Percentiles rank a stretch among this genome's conserved stretches.
Evolutionary conservation across 2,113 vertebrate species (phyloP).

Genomic region (Entelurus aequoreus): DNA sequence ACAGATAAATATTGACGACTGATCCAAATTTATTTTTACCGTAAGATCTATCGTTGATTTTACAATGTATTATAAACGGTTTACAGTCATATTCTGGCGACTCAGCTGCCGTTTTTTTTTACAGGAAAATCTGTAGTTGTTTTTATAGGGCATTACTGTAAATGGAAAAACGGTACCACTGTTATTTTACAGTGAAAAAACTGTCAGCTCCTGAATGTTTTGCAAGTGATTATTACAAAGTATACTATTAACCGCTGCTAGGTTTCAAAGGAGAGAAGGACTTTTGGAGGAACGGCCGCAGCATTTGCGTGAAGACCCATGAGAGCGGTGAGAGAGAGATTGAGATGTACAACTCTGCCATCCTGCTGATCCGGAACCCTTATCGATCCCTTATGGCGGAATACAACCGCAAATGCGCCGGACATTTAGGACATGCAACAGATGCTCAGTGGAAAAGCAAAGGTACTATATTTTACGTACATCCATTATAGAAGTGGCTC

Average conservation of each 20-base stretch:
- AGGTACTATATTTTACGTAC: slow-evolving; percentile 67
- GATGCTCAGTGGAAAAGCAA: slow-evolving; percentile 92
- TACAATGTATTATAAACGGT: no score
- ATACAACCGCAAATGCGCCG: slow-evolving; percentile 93
- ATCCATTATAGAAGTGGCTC: background rate
- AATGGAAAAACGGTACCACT: no score
- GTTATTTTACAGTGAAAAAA: no score
- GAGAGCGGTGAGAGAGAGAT: slow-evolving; percentile 92
- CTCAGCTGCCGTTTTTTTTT: no score
- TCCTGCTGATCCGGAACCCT: slow-evolving; percentile 91
- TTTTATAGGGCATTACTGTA: no score
- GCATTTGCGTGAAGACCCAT: slow-evolving; percentile 94
- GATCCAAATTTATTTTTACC: no score
- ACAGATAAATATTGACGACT: background rate
- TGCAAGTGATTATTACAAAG: slow-evolving; percentile 4
- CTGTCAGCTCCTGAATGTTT: background rate
- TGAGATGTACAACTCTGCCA: slow-evolving; percentile 89
- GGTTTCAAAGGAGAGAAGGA: slow-evolving; percentile 98
- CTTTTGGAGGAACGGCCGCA: slow-evolving; percentile 93
- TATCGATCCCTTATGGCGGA: slow-evolving; percentile 91
- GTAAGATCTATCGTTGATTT: no score
- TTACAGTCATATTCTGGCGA: no score
- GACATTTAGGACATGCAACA: slow-evolving; percentile 92
- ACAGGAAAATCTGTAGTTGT: no score
- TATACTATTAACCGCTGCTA: slow-evolving; percentile 45